Evolutionary conservation across 2,113 vertebrate genomes (phyloP), one percentile per base, ranked within the genome.

Genomic region (Malaclemys terrapin): DNA sequence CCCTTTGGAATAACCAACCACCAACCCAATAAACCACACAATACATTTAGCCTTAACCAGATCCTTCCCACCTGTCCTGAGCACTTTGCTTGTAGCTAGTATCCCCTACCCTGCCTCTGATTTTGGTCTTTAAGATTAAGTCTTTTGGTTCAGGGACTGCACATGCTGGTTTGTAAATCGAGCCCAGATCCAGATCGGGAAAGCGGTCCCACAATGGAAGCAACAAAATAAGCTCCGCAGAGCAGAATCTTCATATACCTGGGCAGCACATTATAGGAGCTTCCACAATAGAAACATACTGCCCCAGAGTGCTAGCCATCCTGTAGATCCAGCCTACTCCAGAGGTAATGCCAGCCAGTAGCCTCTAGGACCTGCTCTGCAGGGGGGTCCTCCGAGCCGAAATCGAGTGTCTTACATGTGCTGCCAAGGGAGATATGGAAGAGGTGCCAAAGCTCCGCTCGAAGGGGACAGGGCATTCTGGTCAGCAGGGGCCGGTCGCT

Each of bases 201-300:
- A 65, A 35, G n/a, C 6, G 4, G 62, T 69, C 31, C 65, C 19
- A 38, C 65, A 38, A 69, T 4, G 16, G 65, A 19, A 69, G 35
- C 35, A 8, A 19, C 35, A 69, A n/a, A 38, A 17, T 4, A 20
- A 69, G 17, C 35, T 38, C 35, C 5, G 17, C 65, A 69, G 35
- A 20, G 7, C 65, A 20, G 35, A n/a, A 5, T 8, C 65, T n/a
- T 19, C 31, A 5, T n/a, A 22, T 8, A 5, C 5, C 2, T 2
- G 14, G n/a, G 19, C 65, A 20, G 65, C 65, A 38, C 35, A 22
- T 10, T 20, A 72, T 10, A 8, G 65, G 65, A 38, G 9, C 35
- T 10, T 5, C 17, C 65, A 20, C 8, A 22, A n/a, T 16, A 69
- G 31, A n/a, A 9, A 35, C 16, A 8, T 13, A 19, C 35, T 69